These are phyloP conservation scores for Chanos chanos DNA, from an alignment of 2,797 vertebrate genomes.

Conservation along the genomic window DNA sequence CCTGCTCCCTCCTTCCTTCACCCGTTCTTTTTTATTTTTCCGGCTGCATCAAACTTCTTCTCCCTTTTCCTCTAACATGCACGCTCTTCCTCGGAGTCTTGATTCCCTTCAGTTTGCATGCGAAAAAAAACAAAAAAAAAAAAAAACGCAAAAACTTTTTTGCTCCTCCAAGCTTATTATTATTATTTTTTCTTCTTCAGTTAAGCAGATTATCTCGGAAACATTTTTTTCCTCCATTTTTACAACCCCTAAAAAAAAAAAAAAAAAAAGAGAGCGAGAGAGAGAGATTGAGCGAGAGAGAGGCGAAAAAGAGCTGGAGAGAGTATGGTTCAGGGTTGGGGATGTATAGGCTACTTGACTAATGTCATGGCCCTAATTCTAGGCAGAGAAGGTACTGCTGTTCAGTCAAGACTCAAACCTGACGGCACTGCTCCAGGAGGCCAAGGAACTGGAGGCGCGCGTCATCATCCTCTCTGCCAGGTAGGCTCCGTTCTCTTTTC, in stretches of 20 bases:
- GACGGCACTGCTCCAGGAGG: constrained; percentile 83
- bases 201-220: constrained; percentile 62
- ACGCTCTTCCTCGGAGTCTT: constrained; percentile 91
- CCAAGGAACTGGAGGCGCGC: constrained; percentile 82
- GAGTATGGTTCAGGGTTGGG: constrained; percentile 77
- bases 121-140: constrained; percentile 80
- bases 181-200: constrained; percentile 63
- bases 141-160: constrained; percentile 73
- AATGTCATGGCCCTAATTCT: constrained; percentile 57
- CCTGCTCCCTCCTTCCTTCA: constrained; percentile 39
- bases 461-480: constrained; percentile 87
- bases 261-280: constrained; percentile 1
- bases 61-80: constrained; percentile 86
- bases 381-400: constrained; percentile 90
- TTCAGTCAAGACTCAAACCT: constrained; percentile 88
- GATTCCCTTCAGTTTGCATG: constrained; percentile 95
- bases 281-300: constrained; percentile 8
- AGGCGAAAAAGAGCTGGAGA: constrained; percentile 46
- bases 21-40: constrained; percentile 77
- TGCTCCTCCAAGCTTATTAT: constrained; percentile 60
- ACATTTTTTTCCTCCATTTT: constrained; percentile 54
- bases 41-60: constrained; percentile 84
- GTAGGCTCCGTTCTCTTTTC: constrained; percentile 50
- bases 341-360: constrained; percentile 50
- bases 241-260: constrained; percentile 28